phyloP scores from a whole-genome alignment of 2,797 vertebrate genomes.

The Enoplosus armatus region DNA sequence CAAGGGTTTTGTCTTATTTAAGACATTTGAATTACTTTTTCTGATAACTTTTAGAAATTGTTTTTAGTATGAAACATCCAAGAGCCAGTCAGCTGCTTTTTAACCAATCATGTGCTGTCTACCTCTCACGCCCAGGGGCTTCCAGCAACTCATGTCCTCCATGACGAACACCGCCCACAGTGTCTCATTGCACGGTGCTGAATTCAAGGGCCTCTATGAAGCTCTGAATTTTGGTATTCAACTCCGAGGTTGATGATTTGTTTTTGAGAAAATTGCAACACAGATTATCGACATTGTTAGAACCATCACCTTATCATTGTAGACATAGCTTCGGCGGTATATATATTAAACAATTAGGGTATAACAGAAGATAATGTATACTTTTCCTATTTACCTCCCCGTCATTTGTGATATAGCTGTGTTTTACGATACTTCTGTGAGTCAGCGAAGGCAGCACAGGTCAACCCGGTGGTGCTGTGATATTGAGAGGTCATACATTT shows the following conservation, averaged over 20 bases:
- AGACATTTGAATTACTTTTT: background rate
- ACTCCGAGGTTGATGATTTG: background rate
- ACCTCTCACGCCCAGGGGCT: constrained; percentile 44
- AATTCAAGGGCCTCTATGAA: constrained; percentile 13
- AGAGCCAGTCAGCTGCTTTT: background rate
- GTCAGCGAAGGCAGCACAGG: constrained; percentile 27
- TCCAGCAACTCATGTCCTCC: constrained; percentile 5
- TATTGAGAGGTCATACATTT: constrained; percentile 82
- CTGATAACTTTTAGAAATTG: background rate
- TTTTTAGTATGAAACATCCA: background rate
- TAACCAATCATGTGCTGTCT: constrained; percentile 58
- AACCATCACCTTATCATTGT: background rate
- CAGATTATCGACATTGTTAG: too few relatives aligned
- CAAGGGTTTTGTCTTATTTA: background rate
- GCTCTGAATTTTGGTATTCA: rapidly evolving
- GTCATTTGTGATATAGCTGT: rapidly evolving
- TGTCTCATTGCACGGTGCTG: background rate
- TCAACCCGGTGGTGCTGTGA: constrained; percentile 57
- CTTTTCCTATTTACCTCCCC: background rate
- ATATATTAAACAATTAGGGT: background rate
- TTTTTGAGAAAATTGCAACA: background rate
- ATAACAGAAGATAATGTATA: background rate
- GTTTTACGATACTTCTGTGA: constrained; percentile 6
- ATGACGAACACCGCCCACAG: constrained; percentile 26
- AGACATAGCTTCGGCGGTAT: background rate